These are phyloP conservation scores for Xestia c-nigrum DNA, from an alignment of 2,888 invertebrate genomes.

Conservation along the genomic window DNA sequence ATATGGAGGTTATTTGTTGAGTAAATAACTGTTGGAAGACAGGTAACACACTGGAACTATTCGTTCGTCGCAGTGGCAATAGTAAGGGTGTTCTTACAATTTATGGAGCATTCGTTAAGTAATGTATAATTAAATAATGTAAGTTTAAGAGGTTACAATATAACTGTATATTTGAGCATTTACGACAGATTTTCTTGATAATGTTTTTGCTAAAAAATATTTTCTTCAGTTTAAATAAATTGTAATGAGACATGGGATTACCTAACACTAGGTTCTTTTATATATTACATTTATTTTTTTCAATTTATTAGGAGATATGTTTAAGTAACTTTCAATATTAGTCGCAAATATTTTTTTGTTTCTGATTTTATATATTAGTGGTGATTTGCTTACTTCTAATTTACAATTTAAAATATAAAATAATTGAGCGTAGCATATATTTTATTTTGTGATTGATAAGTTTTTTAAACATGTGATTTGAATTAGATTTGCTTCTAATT, in stretches of 20 bases:
- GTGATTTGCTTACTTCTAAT: constrained; percentile 30
- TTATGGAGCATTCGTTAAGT: constrained; percentile 25
- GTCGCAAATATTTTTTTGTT: not conserved
- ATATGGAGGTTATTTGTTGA: not conserved
- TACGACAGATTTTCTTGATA: not conserved
- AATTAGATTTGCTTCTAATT: not conserved
- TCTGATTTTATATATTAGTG: constrained; percentile 11
- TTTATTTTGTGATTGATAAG: constrained; percentile 10
- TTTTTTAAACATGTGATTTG: not conserved
- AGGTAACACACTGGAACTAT: not conserved
- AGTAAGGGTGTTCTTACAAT: not conserved
- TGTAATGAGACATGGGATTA: not conserved
- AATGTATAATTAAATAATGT: constrained; percentile 10
- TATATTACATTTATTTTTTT: constrained; percentile 6
- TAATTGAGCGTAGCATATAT: constrained; percentile 61
- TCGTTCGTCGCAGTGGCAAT: not conserved
- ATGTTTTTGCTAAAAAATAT: not conserved
- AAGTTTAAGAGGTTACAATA: constrained; percentile 17
- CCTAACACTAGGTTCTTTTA: not conserved
- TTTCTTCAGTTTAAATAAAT: not conserved
- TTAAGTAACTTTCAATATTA: constrained; percentile 20
- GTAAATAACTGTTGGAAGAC: constrained; percentile 25
- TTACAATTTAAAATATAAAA: constrained; percentile 51
- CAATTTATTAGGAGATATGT: constrained; percentile 37
- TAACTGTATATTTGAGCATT: constrained; percentile 9